A percentile compares a stretch with the other conserved stretches of the same genome.
Conservation (phyloP, 2,888 invertebrate genomes). For the Drosophila subquinaria region DNA sequence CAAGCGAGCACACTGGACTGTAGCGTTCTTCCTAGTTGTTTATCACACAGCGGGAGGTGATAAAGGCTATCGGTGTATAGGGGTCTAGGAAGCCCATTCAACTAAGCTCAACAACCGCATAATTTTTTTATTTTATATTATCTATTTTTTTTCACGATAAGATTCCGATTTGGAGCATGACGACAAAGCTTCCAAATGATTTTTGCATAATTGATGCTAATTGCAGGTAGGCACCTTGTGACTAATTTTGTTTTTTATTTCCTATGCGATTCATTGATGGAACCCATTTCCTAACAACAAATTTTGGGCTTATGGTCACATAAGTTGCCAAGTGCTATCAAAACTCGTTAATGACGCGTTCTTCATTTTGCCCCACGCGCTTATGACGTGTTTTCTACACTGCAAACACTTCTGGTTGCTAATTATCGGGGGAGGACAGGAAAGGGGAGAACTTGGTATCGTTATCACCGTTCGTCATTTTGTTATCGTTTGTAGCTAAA, state of each 20-base stretch:
- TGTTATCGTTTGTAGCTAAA: slow-evolving; percentile 46
- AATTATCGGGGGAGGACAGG: slow-evolving; percentile 28
- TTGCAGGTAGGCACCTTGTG: slow-evolving; percentile 52
- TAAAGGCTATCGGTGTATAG: background rate
- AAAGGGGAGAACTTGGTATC: slow-evolving; percentile 17
- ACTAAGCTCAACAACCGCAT: slow-evolving; percentile 19
- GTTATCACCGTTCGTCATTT: slow-evolving; percentile 61
- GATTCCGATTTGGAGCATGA: slow-evolving; percentile 36
- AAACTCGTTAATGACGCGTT: slow-evolving; percentile 52
- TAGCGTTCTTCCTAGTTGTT: background rate
- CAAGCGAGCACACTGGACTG: background rate
- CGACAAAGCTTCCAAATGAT: slow-evolving; percentile 31
- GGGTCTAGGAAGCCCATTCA: background rate
- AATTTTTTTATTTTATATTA: slow-evolving; percentile 19
- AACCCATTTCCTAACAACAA: slow-evolving; percentile 12
- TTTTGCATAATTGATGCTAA: slow-evolving; percentile 57
- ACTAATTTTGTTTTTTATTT: slow-evolving; percentile 43
- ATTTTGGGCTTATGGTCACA: slow-evolving; percentile 28
- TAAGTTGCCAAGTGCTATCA: slow-evolving; percentile 6
- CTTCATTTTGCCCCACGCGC: slow-evolving; percentile 31
- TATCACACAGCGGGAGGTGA: slow-evolving; percentile 13
- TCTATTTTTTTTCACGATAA: slow-evolving; percentile 34
- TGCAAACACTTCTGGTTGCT: slow-evolving; percentile 25
- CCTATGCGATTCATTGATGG: slow-evolving; percentile 44
- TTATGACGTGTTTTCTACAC: slow-evolving; percentile 41